These are phyloP conservation scores for Ondatra zibethicus DNA, from an alignment of 2,113 vertebrate genomes.

Conservation along the genomic window DNA sequence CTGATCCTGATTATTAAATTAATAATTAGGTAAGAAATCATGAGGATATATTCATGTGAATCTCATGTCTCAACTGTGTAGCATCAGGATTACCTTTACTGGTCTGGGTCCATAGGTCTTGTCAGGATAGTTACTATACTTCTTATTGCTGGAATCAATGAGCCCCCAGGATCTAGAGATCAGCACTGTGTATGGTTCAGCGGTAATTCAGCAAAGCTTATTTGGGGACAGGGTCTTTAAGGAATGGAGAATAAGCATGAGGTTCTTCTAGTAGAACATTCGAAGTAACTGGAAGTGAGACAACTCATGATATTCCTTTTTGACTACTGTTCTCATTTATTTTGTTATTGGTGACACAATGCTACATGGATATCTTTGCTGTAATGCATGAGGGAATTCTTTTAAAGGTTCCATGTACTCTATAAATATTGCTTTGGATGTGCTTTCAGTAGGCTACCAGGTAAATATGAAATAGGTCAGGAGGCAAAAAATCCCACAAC, in stretches of 20 bases:
- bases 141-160: not conserved
- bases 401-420: not conserved
- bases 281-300: not conserved
- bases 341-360: not conserved
- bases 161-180: not conserved
- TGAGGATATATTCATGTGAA: not conserved
- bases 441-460: not conserved
- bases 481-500: not conserved
- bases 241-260: not conserved
- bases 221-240: not conserved
- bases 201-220: not conserved
- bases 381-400: not conserved
- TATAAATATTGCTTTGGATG: not conserved
- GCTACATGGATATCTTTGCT: not conserved
- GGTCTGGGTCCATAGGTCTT: not conserved
- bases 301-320: not conserved
- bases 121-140: not conserved
- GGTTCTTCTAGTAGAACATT: not conserved
- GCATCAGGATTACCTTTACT: not conserved
- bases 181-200: not conserved
- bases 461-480: not conserved
- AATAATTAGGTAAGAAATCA: not conserved
- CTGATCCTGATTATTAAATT: not conserved
- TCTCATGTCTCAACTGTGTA: not conserved
- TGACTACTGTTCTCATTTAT: not conserved